Evolutionary conservation across 2,888 invertebrate species (phyloP).

Genomic region (Eupithecia insigniata): DNA sequence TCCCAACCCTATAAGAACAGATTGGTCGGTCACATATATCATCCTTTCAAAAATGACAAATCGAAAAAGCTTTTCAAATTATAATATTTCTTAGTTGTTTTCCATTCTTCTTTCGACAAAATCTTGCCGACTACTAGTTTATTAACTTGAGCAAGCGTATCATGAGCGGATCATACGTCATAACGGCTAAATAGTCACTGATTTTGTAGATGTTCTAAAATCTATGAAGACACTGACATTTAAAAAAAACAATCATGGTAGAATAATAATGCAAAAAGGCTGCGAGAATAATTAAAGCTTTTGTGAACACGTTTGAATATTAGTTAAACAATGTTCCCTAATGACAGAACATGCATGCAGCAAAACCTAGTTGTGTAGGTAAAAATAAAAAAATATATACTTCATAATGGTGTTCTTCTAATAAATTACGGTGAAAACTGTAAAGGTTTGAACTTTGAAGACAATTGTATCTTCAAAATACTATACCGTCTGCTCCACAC

Average conservation of each 20-base stretch:
- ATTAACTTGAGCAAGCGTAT: not conserved
- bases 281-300: constrained; percentile 2
- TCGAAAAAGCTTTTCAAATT: no score
- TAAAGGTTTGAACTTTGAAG: constrained; percentile 6
- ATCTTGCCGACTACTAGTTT: not conserved
- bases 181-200: constrained; percentile 7
- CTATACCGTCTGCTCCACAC: constrained; percentile 43
- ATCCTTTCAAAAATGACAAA: not conserved
- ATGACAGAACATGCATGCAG: constrained; percentile 24
- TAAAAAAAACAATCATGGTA: not conserved
- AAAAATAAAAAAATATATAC: not conserved
- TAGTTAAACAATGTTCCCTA: constrained; percentile 14
- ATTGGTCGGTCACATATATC: not conserved
- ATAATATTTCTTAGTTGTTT: not conserved
- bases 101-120: not conserved
- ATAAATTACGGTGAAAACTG: not conserved
- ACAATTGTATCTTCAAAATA: not conserved
- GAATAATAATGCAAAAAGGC: constrained; percentile 5
- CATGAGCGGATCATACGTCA: not conserved
- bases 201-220: constrained; percentile 4
- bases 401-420: not conserved
- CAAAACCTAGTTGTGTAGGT: constrained; percentile 1
- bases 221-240: constrained; percentile 10
- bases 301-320: constrained; percentile 7
- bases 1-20: not conserved